These are phyloP conservation scores for Cephalopholis sonnerati DNA, from an alignment of 2,113 vertebrate species.

Conservation along the genomic window DNA sequence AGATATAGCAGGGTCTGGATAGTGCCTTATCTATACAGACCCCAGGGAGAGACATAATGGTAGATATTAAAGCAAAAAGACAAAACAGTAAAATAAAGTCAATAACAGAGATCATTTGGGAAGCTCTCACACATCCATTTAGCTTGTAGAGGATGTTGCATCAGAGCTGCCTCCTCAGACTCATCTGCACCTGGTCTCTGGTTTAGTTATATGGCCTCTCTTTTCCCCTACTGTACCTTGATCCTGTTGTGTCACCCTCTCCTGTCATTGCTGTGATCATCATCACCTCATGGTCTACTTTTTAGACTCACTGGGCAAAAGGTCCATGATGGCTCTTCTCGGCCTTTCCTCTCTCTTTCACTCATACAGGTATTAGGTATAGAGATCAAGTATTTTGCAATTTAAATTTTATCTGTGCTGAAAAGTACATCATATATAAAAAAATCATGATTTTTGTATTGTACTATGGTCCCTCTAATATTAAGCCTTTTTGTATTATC, in stretches of 20 bases:
- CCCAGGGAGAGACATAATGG: not conserved
- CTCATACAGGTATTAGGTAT: too few relatives aligned
- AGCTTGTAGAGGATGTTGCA: not conserved
- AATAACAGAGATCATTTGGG: slow-evolving; percentile 1
- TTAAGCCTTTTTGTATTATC: too few relatives aligned
- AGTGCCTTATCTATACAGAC: not conserved
- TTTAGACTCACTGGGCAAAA: too few relatives aligned
- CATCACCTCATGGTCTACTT: too few relatives aligned
- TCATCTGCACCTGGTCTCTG: not conserved
- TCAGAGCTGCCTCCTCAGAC: slow-evolving; percentile 2
- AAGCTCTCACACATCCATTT: slow-evolving; percentile 1
- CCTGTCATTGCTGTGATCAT: not conserved
- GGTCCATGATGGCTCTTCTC: too few relatives aligned
- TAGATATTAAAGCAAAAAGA: slow-evolving; percentile 9
- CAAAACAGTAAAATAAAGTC: not conserved
- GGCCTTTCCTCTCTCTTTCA: too few relatives aligned
- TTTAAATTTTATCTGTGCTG: too few relatives aligned
- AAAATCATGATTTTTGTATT: too few relatives aligned
- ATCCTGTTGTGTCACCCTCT: not conserved
- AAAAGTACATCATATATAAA: too few relatives aligned
- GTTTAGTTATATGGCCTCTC: not conserved
- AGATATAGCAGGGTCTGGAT: not conserved
- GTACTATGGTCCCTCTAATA: too few relatives aligned
- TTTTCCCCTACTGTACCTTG: too few relatives aligned
- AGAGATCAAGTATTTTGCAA: too few relatives aligned